phyloP scores from a whole-genome alignment of 2,797 vertebrate genomes.

The Sebastes kiyomatsui region DNA sequence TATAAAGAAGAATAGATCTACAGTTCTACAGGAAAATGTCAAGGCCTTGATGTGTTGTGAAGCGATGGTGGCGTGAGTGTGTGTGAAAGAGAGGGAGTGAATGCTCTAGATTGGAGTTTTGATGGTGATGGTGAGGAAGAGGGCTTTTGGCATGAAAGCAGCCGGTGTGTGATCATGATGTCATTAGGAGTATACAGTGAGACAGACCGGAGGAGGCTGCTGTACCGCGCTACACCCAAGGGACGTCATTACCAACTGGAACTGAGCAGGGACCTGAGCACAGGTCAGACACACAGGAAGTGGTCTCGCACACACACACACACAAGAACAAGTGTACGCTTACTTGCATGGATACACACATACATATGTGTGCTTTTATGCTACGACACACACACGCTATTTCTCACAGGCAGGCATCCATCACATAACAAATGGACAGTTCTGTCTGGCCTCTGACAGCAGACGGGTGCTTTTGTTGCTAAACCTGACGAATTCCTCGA shows the following conservation, averaged over 20 bases:
- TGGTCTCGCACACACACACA: constrained; percentile 5
- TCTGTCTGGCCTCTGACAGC: constrained; percentile 69
- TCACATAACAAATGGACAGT: constrained; percentile 76
- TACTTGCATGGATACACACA: constrained; percentile 24
- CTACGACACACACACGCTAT: constrained; percentile 2
- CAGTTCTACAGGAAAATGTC: constrained; percentile 37
- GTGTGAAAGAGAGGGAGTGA: constrained; percentile 25
- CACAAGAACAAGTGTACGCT: background rate
- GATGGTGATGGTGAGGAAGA: constrained; percentile 73
- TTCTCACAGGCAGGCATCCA: constrained; percentile 58
- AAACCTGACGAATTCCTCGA: constrained; percentile 72
- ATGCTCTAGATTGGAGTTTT: constrained; percentile 55
- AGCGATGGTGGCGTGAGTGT: background rate
- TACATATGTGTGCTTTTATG: background rate
- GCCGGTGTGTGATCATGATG: constrained; percentile 80
- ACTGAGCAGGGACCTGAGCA: constrained; percentile 72
- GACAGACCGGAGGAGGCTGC: constrained; percentile 76
- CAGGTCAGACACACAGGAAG: constrained; percentile 77
- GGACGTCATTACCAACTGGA: constrained; percentile 82
- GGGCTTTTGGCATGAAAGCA: constrained; percentile 76
- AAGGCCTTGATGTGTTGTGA: constrained; percentile 48
- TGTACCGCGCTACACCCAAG: constrained; percentile 67
- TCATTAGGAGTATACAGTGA: constrained; percentile 81
- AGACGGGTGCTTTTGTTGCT: constrained; percentile 58
- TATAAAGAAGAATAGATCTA: constrained; percentile 22